Base-by-base conservation (phyloP, 2,797 vertebrate genomes). In the Garrulus glandarius region DNA sequence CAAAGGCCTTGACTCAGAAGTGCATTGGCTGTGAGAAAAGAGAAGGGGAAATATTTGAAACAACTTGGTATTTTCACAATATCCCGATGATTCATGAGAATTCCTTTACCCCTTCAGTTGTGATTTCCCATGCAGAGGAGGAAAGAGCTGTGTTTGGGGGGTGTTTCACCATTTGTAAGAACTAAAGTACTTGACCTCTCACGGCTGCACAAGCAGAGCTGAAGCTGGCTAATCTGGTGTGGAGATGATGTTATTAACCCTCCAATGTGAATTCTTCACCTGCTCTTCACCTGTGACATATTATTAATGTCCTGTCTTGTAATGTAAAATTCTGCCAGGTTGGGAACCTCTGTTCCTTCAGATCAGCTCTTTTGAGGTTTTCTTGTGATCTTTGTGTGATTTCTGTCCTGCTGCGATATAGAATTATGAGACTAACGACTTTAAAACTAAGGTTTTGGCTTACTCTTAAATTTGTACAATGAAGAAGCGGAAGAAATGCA, bases 351-450 rank as follows among this genome's bases (percentile, higher is more conserved):
- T 50, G 12, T 56, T 85, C 84, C 50, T 71, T 89, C 85, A 84
- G 43, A 71, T 84, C 87, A 82, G 41, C 34, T 87, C 57, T 91
- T 97, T 64, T 89, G 84, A 96, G 77, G 36, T 89, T 91, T 95
- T 88, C 68, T 70, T 92, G 75, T 92, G 61, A 95, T 95, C 81
- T 88, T 75, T 52, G 27, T 86, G 56, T 80, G 80, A 78, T 91
- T 84, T 85, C 80, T 95, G 67, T 80, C 79, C 6, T 80, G 53
- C 82, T 93, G 46, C 60, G 72, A 63, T 91, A 43, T n/a, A 70
- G 79, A 89, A 92, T 95, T 95, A 75, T 26, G 63, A 68, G n/a
- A 72, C 68, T 84, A 88, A 94, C 14, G 21, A 67, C 44, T 95
- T 72, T 80, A 59, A 75, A 87, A 94, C 23, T 47, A 53, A 67